phyloP scores from a whole-genome alignment of 2,113 vertebrate species.

The Chaetura pelagica region DNA sequence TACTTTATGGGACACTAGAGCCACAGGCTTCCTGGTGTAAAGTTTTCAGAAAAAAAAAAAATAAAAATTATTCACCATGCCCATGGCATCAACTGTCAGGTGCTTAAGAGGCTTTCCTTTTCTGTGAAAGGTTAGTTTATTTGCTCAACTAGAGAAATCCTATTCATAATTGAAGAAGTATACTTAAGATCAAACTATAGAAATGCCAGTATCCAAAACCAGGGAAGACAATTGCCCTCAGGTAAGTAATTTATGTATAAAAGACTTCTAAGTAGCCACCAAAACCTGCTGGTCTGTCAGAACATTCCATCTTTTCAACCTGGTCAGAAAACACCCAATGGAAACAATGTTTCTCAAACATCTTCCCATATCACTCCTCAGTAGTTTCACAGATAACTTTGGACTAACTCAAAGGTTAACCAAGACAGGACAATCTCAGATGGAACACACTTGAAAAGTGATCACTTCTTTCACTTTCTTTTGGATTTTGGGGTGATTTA shows the following conservation, averaged over 20 bases:
- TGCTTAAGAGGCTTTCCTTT: not conserved
- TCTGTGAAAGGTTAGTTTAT: slow-evolving; percentile 12
- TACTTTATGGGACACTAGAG: not conserved
- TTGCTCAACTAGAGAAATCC: not conserved
- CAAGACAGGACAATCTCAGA: not conserved
- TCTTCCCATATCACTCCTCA: not conserved
- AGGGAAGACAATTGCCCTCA: not conserved
- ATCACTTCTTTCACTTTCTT: not conserved
- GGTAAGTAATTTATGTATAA: not conserved
- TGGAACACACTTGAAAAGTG: not conserved
- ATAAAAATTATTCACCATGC: not conserved
- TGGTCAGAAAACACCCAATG: not conserved
- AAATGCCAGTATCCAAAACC: not conserved
- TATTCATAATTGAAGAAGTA: not conserved
- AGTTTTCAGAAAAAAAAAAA: slow-evolving; percentile 31
- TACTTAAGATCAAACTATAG: not conserved
- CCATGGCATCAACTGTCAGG: not conserved
- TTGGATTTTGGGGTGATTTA: not conserved
- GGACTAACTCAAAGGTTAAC: not conserved
- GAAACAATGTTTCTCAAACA: not conserved
- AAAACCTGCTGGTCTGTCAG: not conserved
- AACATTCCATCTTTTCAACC: not conserved
- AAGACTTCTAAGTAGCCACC: not conserved
- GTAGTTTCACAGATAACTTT: not conserved
- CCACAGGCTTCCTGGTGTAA: not conserved